Evolutionary conservation across 1,140 invertebrate genomes (phyloP), one percentile per base, ranked within the genome.

Genomic region (Aculops lycopersici): DNA sequence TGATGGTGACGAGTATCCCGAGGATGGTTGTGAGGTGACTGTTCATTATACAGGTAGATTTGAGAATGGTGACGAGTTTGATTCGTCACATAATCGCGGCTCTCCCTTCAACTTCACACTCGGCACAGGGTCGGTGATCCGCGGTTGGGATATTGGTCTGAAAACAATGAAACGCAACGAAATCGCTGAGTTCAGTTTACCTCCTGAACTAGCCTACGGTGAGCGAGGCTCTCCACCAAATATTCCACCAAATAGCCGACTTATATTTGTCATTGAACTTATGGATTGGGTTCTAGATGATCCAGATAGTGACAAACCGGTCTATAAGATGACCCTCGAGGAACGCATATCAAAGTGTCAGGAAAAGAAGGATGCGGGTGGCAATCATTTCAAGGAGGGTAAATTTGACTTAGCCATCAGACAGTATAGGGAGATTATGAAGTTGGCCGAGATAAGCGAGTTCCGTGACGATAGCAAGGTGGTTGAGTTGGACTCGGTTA

Each of bases 1-100:
- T 18, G 52, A 56, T 42, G 70, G 68, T 14, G 63, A 65, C 17
- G 68, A 68, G 19, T 59, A 52, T 3, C 51, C 59, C 3, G 69
- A 71, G 2, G 58, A 61, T 55, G 69, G 64, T 40, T 56, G 63
- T 39, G 71, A 65, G 48, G 84, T 94, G 1, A 70, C 53, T 18
- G 75, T 94, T 8, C 84, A 97, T 59, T 97, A 97, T 54, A 72
- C 70, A 17, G 88, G 90, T n/a, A 78, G 69, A 2, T 59, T 95
- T 12, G 51, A 70, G 4, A 56, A 64, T 49, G 88, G 86, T 18
- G 73, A 71, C 1, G 68, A 75, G 50, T 95, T 97, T 58, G 90
- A 97, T 60, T 84, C 80, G 0, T 88, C 78, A 55, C 64, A 68
- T 46, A 71, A 77, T 46, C 64, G 78, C 46, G 66, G 68, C 37